Evolutionary conservation across 2,888 invertebrate genomes (phyloP).

Genomic region (Pammene aurita): DNA sequence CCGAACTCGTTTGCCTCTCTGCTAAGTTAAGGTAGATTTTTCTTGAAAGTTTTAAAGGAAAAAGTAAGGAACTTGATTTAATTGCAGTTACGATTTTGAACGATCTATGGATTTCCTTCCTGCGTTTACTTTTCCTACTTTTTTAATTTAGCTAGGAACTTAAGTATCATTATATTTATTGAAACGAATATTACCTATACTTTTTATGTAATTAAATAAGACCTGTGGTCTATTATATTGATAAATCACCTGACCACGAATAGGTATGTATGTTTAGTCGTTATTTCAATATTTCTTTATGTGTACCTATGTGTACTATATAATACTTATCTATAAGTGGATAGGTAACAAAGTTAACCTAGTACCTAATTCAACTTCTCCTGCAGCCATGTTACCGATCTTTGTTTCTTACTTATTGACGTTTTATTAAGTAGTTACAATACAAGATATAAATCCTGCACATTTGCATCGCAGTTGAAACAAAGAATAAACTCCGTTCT

Average conservation of each 20-base stretch:
- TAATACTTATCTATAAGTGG: too few relatives aligned
- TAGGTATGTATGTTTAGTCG: too few relatives aligned
- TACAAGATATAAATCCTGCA: background rate
- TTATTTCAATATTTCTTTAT: too few relatives aligned
- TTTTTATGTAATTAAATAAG: background rate
- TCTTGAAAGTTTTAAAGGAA: conserved; percentile 30
- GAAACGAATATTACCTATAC: too few relatives aligned
- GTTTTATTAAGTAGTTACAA: background rate
- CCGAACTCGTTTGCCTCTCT: conserved; percentile 25
- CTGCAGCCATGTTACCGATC: background rate
- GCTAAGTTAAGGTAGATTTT: conserved; percentile 27
- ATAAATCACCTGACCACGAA: too few relatives aligned
- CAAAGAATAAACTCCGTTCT: conserved; percentile 17
- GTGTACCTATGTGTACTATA: too few relatives aligned
- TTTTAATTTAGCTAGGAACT: background rate
- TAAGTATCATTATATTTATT: too few relatives aligned
- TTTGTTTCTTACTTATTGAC: background rate
- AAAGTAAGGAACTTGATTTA: conserved; percentile 18
- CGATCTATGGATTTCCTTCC: conserved; percentile 18
- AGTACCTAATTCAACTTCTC: too few relatives aligned
- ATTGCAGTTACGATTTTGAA: conserved; percentile 22
- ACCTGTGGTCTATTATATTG: too few relatives aligned
- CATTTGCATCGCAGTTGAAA: background rate
- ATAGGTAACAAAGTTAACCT: too few relatives aligned
- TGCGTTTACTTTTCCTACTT: background rate